Percentiles rank a stretch among this genome's conserved stretches.
phyloP scores from a whole-genome alignment of 2,797 vertebrate species.

The Falco cherrug region DNA sequence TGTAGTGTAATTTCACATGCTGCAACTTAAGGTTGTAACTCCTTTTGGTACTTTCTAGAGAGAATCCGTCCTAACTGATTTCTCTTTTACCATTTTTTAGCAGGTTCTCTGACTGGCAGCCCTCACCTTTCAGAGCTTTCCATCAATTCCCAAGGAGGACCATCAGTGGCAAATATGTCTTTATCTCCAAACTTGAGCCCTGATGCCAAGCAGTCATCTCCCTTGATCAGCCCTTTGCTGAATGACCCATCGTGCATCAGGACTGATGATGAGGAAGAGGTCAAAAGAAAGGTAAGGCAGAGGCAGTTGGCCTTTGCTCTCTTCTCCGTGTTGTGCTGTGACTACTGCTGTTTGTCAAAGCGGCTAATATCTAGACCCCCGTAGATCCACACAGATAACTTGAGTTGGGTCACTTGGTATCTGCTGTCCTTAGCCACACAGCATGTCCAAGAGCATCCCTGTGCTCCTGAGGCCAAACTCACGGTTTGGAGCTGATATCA shows the following conservation, averaged over 20 bases:
- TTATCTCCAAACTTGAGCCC: constrained; percentile 88
- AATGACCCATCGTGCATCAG: constrained; percentile 87
- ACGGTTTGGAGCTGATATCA: not conserved
- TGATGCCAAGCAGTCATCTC: constrained; percentile 88
- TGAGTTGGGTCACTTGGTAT: not conserved
- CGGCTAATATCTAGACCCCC: not conserved
- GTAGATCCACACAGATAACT: not conserved
- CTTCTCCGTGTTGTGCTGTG: not conserved
- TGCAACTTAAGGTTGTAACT: not conserved
- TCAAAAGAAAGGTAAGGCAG: constrained; percentile 87
- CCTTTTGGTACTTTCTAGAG: not conserved
- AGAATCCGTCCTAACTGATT: constrained; percentile 34
- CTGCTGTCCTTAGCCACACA: not conserved
- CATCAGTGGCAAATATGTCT: constrained; percentile 80
- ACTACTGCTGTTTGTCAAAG: not conserved
- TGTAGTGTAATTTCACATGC: not conserved
- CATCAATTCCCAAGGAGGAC: constrained; percentile 85
- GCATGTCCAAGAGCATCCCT: not conserved
- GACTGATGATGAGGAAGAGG: constrained; percentile 92
- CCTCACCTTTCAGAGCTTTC: constrained; percentile 89
- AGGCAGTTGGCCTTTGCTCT: not conserved
- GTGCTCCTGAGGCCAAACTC: not conserved
- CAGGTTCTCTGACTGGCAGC: constrained; percentile 87
- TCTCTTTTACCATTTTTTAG: constrained; percentile 65
- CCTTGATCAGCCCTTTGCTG: constrained; percentile 90